A percentile compares a stretch with the other conserved stretches of the same genome.
phyloP scores from a whole-genome alignment of 2,113 vertebrate genomes.

The Prinia subflava region DNA sequence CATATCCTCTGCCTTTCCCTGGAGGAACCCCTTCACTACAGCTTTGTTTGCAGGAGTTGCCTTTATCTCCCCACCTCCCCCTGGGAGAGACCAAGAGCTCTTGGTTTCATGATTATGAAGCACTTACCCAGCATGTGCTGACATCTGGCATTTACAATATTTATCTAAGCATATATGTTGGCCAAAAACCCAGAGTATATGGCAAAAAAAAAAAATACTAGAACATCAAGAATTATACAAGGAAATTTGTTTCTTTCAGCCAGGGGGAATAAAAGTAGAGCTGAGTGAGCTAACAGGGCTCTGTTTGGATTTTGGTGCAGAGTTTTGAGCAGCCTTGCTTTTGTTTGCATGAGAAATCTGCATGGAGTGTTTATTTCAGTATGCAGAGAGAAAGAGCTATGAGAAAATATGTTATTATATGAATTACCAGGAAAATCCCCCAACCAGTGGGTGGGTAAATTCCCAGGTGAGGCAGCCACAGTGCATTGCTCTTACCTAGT shows the following conservation, averaged over 20 bases:
- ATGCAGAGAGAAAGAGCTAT: neutral
- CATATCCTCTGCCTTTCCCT: neutral
- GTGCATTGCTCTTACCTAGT: neutral
- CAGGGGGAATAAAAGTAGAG: neutral
- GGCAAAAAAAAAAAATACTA: neutral
- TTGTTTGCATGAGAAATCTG: neutral
- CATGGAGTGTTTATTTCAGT: neutral
- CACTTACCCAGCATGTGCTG: constrained; percentile 37
- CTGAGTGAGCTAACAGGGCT: neutral
- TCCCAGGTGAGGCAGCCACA: rapidly evolving
- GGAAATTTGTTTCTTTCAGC: neutral
- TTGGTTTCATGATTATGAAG: neutral
- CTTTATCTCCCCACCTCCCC: neutral
- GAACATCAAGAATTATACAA: neutral
- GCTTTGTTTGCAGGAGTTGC: constrained; percentile 1
- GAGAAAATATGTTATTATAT: neutral
- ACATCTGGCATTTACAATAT: constrained; percentile 44
- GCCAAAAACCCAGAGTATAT: neutral
- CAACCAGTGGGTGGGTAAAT: neutral
- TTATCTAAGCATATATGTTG: constrained; percentile 12
- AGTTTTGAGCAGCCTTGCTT: neutral
- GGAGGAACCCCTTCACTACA: neutral
- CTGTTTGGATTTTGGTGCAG: neutral
- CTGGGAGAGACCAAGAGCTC: neutral
- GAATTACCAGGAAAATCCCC: neutral